Base-by-base conservation (phyloP, 2,888 invertebrate genomes). In the Dysmachus trigonus region DNA sequence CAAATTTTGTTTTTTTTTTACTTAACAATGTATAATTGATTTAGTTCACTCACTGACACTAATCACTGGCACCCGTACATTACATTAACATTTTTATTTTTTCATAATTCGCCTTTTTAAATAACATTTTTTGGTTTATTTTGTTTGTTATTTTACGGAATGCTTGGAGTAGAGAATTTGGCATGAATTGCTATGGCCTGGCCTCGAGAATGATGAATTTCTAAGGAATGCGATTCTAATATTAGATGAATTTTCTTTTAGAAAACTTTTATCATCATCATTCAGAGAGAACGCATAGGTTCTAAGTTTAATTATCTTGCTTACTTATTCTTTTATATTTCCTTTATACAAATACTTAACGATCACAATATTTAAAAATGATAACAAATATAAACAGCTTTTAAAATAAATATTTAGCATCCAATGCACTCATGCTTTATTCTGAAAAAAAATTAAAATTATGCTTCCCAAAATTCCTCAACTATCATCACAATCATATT, bases 1-100 rank as follows among this genome's bases (percentile, higher is more conserved):
- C 86, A 85, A 84, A 87, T 86, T 86, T 87, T 27, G n/a, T n/a
- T n/a, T n/a, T 2, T 22, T 62, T 51, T 62, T 22, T 22, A 8
- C 3, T 22, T 10, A 62, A 18, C 27, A 62, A 62, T 62, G 62
- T 62, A 22, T 27, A 62, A 62, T 62, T 62, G 62, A 22, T 62
- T 62, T 62, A 62, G 10, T 62, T 62, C 62, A 27, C 7, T 62
- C 62, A 62, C 27, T 62, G 8, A 62, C 62, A 62, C 62, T 62
- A n/a, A 62, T 62, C 62, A 62, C 62, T 62, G 62, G 87, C 77
- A 77, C 77, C 33, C 27, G 7, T 47, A 47, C n/a, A 41, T 47
- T 22, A n/a, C 47, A 77, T 41, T 27, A 31, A 73, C 27, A 7
- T 35, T n/a, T 33, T 74, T 47, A 18, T 8, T 18, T n/a, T 51